Evolutionary conservation across 1,140 invertebrate species (phyloP).

Genomic region (Solenopsis fugax): DNA sequence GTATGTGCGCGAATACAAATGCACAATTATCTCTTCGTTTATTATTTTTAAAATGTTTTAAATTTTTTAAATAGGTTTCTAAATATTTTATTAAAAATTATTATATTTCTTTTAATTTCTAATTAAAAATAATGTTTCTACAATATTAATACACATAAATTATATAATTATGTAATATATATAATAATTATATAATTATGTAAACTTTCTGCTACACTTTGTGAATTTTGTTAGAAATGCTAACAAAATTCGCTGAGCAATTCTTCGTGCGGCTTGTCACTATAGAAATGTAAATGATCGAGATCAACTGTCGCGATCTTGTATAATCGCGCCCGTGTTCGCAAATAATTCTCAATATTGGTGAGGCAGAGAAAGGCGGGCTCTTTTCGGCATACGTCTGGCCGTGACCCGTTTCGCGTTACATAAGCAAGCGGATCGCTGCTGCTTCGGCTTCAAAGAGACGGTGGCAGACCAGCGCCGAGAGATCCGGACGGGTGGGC

Average conservation of each 20-base stretch:
- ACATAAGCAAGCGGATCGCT: constrained; percentile 73
- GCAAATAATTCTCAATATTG: constrained; percentile 30
- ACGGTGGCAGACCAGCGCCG: constrained; percentile 13
- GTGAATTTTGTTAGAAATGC: constrained; percentile 2
- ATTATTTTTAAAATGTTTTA: neutral
- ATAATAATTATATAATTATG: neutral
- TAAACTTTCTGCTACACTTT: neutral
- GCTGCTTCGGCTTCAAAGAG: constrained; percentile 63
- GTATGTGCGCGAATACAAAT: neutral
- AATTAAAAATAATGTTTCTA: neutral
- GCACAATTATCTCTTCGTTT: neutral
- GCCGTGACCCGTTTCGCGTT: constrained; percentile 81
- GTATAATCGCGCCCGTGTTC: constrained; percentile 3
- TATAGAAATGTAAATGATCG: neutral
- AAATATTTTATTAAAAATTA: neutral
- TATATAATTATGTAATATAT: neutral
- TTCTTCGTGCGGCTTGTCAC: neutral
- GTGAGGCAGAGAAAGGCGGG: constrained; percentile 65
- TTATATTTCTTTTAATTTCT: neutral
- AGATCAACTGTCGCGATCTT: constrained; percentile 5
- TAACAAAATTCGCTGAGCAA: too few species aligned
- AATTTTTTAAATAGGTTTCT: neutral
- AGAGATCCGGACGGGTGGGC: constrained; percentile 42
- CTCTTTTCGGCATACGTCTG: constrained; percentile 76
- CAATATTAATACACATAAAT: neutral